A percentile compares a stretch with the other conserved stretches of the same genome.
Conservation (phyloP, 1,140 invertebrate species). For the Babylonia areolata region DNA sequence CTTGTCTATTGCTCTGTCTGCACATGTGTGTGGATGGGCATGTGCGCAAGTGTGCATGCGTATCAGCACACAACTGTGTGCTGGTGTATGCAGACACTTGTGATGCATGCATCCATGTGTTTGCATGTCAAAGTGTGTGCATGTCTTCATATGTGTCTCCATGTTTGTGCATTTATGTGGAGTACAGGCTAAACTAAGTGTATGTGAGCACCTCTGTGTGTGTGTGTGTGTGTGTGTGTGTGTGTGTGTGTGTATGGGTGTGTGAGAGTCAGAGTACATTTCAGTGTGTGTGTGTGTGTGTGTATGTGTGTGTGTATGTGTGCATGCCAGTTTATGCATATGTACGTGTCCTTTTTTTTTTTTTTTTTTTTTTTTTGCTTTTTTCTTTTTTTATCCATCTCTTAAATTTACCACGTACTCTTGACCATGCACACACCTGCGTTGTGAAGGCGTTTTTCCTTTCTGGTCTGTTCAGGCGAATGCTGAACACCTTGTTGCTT, state of each 20-base stretch:
- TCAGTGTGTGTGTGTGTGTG: neutral
- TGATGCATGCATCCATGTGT: no score
- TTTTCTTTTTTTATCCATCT: no score
- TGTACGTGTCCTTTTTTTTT: neutral
- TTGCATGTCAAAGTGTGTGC: no score
- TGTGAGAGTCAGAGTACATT: neutral
- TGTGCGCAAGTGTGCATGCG: no score
- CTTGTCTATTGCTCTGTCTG: no score
- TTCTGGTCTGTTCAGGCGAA: slow-evolving; percentile 81
- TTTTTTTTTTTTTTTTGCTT: no score
- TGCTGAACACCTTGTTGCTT: slow-evolving; percentile 79
- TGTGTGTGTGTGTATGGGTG: no score
- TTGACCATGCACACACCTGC: slow-evolving; percentile 68
- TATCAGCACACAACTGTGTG: no score
- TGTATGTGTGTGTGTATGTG: slow-evolving; percentile 16
- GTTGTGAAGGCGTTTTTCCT: slow-evolving; percentile 88
- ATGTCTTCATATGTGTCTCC: no score
- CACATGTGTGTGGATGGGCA: no score
- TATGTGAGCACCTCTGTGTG: neutral
- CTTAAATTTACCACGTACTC: neutral
- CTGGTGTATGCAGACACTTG: no score
- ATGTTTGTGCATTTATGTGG: neutral
- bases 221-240: neutral
- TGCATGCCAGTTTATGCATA: neutral
- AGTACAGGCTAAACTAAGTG: neutral